Conservation (phyloP, 2,113 vertebrate genomes). For the Rhabdornis inornatus region DNA sequence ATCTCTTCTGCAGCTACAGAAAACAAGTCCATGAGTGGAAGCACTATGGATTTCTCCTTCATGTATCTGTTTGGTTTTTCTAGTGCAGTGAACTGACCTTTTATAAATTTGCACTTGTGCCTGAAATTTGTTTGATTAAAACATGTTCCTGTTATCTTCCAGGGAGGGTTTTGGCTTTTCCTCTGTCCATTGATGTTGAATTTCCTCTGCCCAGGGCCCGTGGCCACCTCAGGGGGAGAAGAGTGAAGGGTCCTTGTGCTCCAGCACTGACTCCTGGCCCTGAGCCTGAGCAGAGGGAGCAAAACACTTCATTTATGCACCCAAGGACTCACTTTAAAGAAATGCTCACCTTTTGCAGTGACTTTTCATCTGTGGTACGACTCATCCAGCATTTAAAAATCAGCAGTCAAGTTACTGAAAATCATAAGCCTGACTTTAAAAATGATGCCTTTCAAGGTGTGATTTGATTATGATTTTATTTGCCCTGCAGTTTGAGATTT, state of each 20-base stretch:
- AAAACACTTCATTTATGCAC: not conserved
- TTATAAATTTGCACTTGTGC: not conserved
- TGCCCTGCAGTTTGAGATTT: not conserved
- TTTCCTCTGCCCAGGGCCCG: not conserved
- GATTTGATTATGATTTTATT: not conserved
- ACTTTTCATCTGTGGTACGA: not conserved
- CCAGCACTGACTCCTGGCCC: not conserved
- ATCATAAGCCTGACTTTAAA: not conserved
- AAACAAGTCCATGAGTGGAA: not conserved
- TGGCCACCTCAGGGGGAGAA: not conserved
- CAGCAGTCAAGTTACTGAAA: not conserved
- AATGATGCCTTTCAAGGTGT: not conserved
- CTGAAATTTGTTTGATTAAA: not conserved
- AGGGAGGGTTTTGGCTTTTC: not conserved
- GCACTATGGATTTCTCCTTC: too few species aligned
- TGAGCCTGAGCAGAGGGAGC: not conserved
- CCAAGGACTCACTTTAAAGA: not conserved
- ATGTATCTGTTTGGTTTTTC: not conserved
- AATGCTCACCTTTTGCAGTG: rapidly evolving
- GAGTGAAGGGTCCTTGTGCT: not conserved
- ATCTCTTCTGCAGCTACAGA: too few species aligned
- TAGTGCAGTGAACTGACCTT: not conserved
- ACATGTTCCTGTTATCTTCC: not conserved
- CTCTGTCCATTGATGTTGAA: not conserved
- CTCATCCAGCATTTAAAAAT: not conserved